phyloP scores from a whole-genome alignment of 2,888 invertebrate species.

The Aporophyla lueneburgensis region DNA sequence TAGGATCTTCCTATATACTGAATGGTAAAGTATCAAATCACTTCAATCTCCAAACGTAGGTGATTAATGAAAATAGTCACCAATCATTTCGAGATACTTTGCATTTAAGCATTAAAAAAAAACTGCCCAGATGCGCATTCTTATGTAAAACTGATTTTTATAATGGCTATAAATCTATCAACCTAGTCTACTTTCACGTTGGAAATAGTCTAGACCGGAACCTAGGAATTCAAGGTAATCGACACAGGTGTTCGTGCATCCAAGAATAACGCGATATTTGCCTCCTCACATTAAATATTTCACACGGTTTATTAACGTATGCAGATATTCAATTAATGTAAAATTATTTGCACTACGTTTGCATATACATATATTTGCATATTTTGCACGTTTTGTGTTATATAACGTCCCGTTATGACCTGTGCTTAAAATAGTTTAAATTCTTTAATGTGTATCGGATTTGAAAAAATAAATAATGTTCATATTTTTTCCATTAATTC shows the following conservation, averaged over 20 bases:
- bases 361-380: constrained; percentile 52
- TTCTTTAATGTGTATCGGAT: constrained; percentile 19
- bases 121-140: neutral
- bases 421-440: constrained; percentile 38
- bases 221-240: constrained; percentile 36
- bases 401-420: constrained; percentile 37
- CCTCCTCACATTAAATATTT: constrained; percentile 17
- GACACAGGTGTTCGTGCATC: constrained; percentile 11
- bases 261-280: constrained; percentile 10
- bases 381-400: constrained; percentile 33
- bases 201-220: constrained; percentile 11
- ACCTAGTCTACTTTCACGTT: constrained; percentile 18
- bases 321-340: constrained; percentile 27
- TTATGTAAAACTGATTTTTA: neutral
- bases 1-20: neutral
- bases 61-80: neutral
- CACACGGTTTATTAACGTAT: constrained; percentile 42
- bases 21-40: neutral
- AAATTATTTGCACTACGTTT: constrained; percentile 50
- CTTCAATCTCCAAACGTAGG: no score
- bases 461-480: constrained; percentile 4
- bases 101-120: neutral
- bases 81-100: neutral
- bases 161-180: constrained; percentile 10
- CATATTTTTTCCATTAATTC: neutral